Conservation (phyloP, 2,888 invertebrate species). For the Lasioglossum pauxillum region DNA sequence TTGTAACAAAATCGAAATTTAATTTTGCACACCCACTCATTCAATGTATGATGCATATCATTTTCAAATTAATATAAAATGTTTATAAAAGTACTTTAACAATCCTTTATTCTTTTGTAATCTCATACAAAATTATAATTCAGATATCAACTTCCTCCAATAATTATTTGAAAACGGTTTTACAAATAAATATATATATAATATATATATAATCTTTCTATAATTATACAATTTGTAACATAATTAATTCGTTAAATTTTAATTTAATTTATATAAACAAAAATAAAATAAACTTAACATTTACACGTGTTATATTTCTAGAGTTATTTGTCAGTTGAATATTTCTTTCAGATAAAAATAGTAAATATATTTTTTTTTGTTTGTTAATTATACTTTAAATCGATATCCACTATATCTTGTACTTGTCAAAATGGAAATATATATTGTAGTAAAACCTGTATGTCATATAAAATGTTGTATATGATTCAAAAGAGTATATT, state of each 20-base stretch:
- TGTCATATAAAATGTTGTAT: slow-evolving; percentile 13
- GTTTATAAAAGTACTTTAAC: slow-evolving; percentile 32
- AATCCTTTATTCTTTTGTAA: slow-evolving; percentile 25
- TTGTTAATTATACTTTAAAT: slow-evolving; percentile 3
- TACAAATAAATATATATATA: slow-evolving; percentile 20
- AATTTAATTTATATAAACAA: not conserved
- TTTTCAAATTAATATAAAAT: slow-evolving; percentile 7
- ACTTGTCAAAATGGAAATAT: slow-evolving; percentile 5
- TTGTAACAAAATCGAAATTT: not conserved
- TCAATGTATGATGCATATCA: not conserved
- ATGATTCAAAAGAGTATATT: slow-evolving; percentile 2
- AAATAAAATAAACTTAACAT: slow-evolving; percentile 9
- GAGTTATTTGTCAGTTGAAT: not conserved
- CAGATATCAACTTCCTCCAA: not conserved
- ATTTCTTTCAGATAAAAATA: not conserved
- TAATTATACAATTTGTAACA: slow-evolving; percentile 15
- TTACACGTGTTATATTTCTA: not conserved
- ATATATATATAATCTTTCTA: not conserved
- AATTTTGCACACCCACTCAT: not conserved
- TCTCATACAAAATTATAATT: slow-evolving; percentile 23
- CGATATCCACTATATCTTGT: not conserved
- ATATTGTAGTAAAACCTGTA: not conserved
- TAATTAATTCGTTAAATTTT: not conserved
- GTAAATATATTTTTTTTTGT: not conserved
- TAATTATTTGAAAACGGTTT: not conserved